phyloP scores from a whole-genome alignment of 2,888 invertebrate species.

The Notodonta ziczac region DNA sequence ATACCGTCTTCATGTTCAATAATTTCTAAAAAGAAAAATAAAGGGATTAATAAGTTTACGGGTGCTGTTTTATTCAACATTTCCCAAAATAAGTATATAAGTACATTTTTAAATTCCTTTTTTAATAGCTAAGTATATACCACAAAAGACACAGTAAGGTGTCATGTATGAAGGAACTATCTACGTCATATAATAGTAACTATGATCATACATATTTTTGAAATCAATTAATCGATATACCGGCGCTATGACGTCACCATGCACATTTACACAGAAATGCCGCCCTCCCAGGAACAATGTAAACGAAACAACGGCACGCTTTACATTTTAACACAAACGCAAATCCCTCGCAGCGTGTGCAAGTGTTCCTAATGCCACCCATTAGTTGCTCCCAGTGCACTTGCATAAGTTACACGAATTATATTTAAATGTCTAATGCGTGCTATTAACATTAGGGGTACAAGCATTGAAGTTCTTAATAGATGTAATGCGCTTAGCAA shows the following conservation, averaged over 20 bases:
- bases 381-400: constrained; percentile 54
- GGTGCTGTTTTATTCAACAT: constrained; percentile 17
- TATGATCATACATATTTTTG: too few relatives aligned
- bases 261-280: constrained; percentile 16
- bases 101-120: too few relatives aligned
- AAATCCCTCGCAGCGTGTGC: constrained; percentile 37
- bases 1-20: constrained; percentile 19
- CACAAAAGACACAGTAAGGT: too few relatives aligned
- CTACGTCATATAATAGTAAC: too few relatives aligned
- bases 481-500: constrained; percentile 63
- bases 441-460: constrained; percentile 66
- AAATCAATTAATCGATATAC: too few relatives aligned
- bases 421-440: constrained; percentile 74
- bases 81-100: background rate
- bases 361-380: constrained; percentile 54
- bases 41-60: constrained; percentile 30
- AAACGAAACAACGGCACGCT: constrained; percentile 30
- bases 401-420: constrained; percentile 74
- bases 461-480: constrained; percentile 68
- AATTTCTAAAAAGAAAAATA: constrained; percentile 19
- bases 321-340: constrained; percentile 39
- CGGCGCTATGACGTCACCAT: constrained; percentile 25
- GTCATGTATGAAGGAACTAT: too few relatives aligned
- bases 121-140: too few relatives aligned
- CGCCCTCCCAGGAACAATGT: constrained; percentile 29